Evolutionary conservation across 1,140 invertebrate genomes (phyloP), one percentile per base, ranked within the genome.

Genomic region (Metopolophium dirhodum): DNA sequence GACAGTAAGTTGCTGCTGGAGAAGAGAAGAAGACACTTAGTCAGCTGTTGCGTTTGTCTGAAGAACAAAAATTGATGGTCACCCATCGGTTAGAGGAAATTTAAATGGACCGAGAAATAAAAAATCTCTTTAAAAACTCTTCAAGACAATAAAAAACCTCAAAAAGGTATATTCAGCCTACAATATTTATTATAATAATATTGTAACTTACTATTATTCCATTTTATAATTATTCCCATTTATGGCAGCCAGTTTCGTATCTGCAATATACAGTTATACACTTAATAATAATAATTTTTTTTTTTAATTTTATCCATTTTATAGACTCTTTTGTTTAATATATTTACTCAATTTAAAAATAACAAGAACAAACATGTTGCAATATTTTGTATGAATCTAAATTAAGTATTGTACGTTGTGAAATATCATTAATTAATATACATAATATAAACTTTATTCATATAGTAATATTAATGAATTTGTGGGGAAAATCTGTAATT

Each of bases 21-120:
- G 99, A 99, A 94, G 99, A 99, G 95, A 99, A 99, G 96, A 99
- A 99, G 95, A 99, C 99, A 0, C 96, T 99, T 92, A 99, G 99
- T 96, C 99, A 99, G 94, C 96, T 99, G 94, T 95, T 99, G 61
- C 96, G 99, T 86, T 96, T 99, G 94, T 98, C 99, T 61, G 99
- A 99, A 93, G 98, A 99, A 95, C 99, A 99, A 95, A 99, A 99
- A 95, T 96, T 99, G 85, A 97, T 97, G 37, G 96, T 99, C 37
- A 99, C 98, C 51, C 99, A 99, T 96, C 97, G 98, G 61, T 96
- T 99, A 57, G 99, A 99, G 95, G 99, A 99, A 94, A 96, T 99
- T 86, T 99, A 99, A 96, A 98, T 99, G 94, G 97, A 98, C 94
- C 96, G 97, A 54, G 98, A 98, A 94, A n/a, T n/a, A n/a, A n/a